phyloP scores from a whole-genome alignment of 2,113 vertebrate species.

The Saguinus imperator region DNA sequence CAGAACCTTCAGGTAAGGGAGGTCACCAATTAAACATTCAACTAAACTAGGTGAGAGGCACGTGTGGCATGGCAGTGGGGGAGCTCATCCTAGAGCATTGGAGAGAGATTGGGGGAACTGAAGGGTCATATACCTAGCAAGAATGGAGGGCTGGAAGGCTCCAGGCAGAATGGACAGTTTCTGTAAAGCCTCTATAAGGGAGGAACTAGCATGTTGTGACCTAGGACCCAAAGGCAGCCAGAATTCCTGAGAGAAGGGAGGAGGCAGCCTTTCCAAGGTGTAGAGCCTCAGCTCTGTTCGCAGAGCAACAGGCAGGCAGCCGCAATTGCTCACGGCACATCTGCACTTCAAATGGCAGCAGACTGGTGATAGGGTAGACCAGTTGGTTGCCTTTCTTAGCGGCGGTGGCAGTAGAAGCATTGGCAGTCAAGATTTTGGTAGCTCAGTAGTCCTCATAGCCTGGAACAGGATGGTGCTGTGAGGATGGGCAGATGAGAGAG shows the following conservation, averaged over 20 bases:
- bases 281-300: neutral
- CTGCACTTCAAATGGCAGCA: neutral
- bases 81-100: neutral
- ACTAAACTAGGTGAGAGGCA: neutral
- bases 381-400: neutral
- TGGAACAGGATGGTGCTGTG: neutral
- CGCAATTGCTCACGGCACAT: neutral
- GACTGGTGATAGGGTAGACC: neutral
- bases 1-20: neutral
- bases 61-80: neutral
- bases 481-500: neutral
- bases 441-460: neutral
- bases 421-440: neutral
- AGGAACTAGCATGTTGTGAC: neutral
- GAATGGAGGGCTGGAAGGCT: too few species aligned
- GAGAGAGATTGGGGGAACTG: neutral
- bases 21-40: neutral
- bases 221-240: neutral
- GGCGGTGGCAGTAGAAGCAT: neutral
- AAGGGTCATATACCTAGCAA: neutral
- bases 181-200: neutral
- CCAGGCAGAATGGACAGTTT: neutral
- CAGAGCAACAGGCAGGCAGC: neutral
- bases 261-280: neutral
- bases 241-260: neutral